phyloP scores from a whole-genome alignment of 2,888 invertebrate species.

The Clistopyga incitator region DNA sequence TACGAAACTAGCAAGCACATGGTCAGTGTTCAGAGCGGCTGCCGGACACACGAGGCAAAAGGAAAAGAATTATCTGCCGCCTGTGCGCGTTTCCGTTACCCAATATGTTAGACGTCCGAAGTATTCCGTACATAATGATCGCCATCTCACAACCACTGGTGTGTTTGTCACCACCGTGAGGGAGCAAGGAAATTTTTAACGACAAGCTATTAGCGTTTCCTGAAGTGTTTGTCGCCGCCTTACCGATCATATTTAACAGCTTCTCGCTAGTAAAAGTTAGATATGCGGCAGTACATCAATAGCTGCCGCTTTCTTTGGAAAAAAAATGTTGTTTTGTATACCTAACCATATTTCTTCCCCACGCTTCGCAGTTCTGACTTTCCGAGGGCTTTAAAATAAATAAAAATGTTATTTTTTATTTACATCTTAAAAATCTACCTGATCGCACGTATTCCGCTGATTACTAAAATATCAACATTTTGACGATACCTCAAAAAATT shows the following conservation, averaged over 20 bases:
- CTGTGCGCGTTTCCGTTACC: slow-evolving; percentile 41
- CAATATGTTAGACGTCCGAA: slow-evolving; percentile 23
- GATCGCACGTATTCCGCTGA: too few species aligned
- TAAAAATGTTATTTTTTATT: too few species aligned
- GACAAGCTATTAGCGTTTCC: slow-evolving; percentile 76
- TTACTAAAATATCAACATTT: too few species aligned
- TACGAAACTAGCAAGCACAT: slow-evolving; percentile 13
- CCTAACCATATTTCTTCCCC: not conserved
- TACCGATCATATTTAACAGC: slow-evolving; percentile 55
- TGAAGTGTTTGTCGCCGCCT: slow-evolving; percentile 63
- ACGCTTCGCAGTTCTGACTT: too few species aligned
- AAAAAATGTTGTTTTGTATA: too few species aligned
- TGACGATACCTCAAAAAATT: too few species aligned
- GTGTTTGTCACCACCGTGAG: slow-evolving; percentile 53
- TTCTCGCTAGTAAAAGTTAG: slow-evolving; percentile 35
- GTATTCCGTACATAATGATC: not conserved
- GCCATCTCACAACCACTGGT: slow-evolving; percentile 69
- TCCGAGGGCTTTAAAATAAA: not conserved
- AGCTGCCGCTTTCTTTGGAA: not conserved
- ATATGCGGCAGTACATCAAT: not conserved
- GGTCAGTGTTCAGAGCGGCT: slow-evolving; percentile 3
- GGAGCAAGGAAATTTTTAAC: slow-evolving; percentile 70
- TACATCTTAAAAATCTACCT: too few species aligned
- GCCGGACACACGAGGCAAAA: slow-evolving; percentile 54
- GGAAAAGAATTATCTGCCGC: slow-evolving; percentile 49